phyloP scores from a whole-genome alignment of 2,888 invertebrate species.

The Lasius platythorax region DNA sequence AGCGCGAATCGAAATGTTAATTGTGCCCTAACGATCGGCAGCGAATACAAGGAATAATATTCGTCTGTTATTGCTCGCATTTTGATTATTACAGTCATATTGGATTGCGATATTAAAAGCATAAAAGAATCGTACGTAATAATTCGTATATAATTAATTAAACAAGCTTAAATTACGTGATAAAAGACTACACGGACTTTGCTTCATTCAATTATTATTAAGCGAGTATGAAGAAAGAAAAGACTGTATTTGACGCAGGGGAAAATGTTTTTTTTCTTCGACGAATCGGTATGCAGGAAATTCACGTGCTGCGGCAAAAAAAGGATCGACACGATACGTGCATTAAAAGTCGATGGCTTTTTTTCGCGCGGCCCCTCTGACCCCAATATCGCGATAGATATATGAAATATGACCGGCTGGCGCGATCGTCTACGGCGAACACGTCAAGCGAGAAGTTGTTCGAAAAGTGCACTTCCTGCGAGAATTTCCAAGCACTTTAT shows the following conservation, averaged over 20 bases:
- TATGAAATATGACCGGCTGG: slow-evolving; percentile 56
- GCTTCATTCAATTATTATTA: slow-evolving; percentile 6
- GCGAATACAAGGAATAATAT: slow-evolving; percentile 62
- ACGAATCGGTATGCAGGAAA: slow-evolving; percentile 38
- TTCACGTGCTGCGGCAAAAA: slow-evolving; percentile 26
- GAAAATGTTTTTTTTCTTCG: not conserved
- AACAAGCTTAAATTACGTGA: not conserved
- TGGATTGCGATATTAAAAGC: not conserved
- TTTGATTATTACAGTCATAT: not conserved
- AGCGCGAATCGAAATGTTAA: slow-evolving; percentile 72
- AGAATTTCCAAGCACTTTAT: slow-evolving; percentile 74
- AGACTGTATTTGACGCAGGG: not conserved
- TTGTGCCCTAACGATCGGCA: slow-evolving; percentile 65
- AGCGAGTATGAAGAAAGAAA: not conserved
- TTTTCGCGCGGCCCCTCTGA: slow-evolving; percentile 43
- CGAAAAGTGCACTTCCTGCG: slow-evolving; percentile 69
- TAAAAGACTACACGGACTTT: not conserved
- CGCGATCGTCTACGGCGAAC: slow-evolving; percentile 70
- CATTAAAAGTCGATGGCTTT: slow-evolving; percentile 62
- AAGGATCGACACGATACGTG: slow-evolving; percentile 49
- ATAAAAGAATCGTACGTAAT: slow-evolving; percentile 2
- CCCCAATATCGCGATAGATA: slow-evolving; percentile 60
- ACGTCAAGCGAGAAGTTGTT: slow-evolving; percentile 72
- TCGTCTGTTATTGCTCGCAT: not conserved
- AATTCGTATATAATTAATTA: slow-evolving; percentile 19